These are phyloP conservation scores for Pterostichus niger DNA, from an alignment of 2,888 invertebrate genomes.

Conservation along the genomic window DNA sequence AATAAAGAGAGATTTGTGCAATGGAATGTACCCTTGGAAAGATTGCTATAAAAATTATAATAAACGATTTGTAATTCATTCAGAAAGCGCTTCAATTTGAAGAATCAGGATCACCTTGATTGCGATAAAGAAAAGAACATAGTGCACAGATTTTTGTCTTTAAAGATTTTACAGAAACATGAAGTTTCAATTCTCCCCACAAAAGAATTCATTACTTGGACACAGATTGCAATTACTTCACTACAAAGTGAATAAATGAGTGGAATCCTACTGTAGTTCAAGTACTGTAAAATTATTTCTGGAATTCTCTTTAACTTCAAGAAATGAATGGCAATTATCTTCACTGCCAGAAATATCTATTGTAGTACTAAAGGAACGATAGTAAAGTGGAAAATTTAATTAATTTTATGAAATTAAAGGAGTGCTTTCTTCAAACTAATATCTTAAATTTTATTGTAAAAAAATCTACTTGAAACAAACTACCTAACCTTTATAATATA, in stretches of 20 bases:
- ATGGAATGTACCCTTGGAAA: too few relatives aligned
- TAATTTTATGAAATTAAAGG: constrained; percentile 32
- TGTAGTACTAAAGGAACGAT: constrained; percentile 7
- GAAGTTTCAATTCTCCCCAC: neutral
- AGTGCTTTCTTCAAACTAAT: neutral
- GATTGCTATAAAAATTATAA: too few relatives aligned
- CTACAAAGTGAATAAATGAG: constrained; percentile 33
- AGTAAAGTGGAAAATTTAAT: constrained; percentile 2
- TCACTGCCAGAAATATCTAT: constrained; percentile 10
- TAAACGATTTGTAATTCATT: too few relatives aligned
- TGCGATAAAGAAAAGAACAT: too few relatives aligned
- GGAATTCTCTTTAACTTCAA: constrained; percentile 32
- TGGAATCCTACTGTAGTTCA: constrained; percentile 16
- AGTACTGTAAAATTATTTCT: constrained; percentile 19
- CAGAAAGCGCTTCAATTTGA: too few relatives aligned
- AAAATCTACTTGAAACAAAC: too few relatives aligned
- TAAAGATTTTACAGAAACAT: too few relatives aligned
- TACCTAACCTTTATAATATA: too few relatives aligned
- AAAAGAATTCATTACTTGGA: neutral
- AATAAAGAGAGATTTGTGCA: too few relatives aligned
- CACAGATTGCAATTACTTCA: constrained; percentile 1
- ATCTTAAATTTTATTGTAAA: neutral
- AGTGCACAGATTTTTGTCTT: too few relatives aligned
- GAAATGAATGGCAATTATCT: constrained; percentile 43
- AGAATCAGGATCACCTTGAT: too few relatives aligned